phyloP scores from a whole-genome alignment of 2,888 invertebrate species.

The Frankliniella fusca region DNA sequence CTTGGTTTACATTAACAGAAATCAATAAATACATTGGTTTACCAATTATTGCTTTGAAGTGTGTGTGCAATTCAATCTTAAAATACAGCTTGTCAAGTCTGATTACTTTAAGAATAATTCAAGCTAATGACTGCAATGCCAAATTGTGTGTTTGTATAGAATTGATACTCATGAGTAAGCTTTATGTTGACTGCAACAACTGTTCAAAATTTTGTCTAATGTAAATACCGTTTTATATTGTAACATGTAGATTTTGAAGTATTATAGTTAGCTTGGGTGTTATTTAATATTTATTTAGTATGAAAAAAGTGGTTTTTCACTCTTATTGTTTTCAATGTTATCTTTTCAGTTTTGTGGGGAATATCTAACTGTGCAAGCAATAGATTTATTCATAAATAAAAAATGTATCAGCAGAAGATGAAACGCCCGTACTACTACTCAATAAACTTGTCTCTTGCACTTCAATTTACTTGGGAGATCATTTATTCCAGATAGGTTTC shows the following conservation, averaged over 20 bases:
- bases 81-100: conserved; percentile 9
- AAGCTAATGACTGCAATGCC: background rate
- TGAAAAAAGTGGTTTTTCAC: background rate
- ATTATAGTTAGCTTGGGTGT: background rate
- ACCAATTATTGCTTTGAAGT: background rate
- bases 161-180: conserved; percentile 3
- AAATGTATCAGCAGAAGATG: background rate
- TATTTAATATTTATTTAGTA: conserved; percentile 22
- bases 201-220: background rate
- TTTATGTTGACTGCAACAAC: background rate
- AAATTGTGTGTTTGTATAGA: conserved; percentile 10
- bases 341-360: background rate
- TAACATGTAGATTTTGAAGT: conserved; percentile 16
- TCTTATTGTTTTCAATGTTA: background rate
- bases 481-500: background rate
- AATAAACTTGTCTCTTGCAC: background rate
- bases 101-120: background rate
- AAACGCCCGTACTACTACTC: background rate
- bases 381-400: background rate
- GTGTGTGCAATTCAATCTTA: background rate
- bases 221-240: conserved; percentile 4
- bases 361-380: too few species aligned
- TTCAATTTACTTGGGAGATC: background rate
- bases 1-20: background rate
- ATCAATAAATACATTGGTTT: too few species aligned